Evolutionary conservation across 2,113 vertebrate species (phyloP).

Genomic region (Lates calcarifer): DNA sequence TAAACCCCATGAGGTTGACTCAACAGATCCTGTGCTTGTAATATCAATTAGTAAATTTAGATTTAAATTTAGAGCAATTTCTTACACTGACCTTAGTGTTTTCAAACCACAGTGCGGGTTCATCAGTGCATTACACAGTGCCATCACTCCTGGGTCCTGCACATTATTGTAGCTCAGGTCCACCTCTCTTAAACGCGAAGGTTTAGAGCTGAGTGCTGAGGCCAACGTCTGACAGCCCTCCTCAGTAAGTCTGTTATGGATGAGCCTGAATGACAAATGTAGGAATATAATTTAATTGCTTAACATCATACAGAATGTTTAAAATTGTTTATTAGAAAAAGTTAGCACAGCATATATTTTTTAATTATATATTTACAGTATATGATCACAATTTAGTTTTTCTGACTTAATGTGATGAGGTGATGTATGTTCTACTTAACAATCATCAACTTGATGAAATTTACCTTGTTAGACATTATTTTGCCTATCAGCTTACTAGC

Average conservation of each 20-base stretch:
- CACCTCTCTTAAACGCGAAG: conserved; percentile 31
- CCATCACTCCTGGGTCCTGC: conserved; percentile 35
- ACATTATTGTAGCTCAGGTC: conserved; percentile 60
- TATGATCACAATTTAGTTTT: too few species aligned
- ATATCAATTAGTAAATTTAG: neutral
- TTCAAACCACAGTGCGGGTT: conserved; percentile 19
- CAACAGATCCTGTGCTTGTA: neutral
- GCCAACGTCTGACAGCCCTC: conserved; percentile 39
- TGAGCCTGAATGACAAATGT: conserved; percentile 30
- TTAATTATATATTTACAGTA: too few species aligned
- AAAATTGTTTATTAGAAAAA: too few species aligned
- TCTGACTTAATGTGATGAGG: too few species aligned
- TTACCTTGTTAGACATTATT: too few species aligned
- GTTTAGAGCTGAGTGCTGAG: conserved; percentile 22
- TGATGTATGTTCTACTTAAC: too few species aligned
- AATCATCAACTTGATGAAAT: too few species aligned
- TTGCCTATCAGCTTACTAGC: too few species aligned
- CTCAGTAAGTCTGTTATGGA: conserved; percentile 38
- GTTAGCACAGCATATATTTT: too few species aligned
- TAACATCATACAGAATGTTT: neutral
- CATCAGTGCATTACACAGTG: conserved; percentile 35
- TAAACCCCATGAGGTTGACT: too few species aligned
- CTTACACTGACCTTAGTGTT: conserved; percentile 33
- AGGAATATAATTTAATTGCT: neutral
- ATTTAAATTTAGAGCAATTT: neutral